Evolutionary conservation across 2,113 vertebrate species (phyloP), one percentile per base, ranked within the genome.

Genomic region (Delphinapterus leucas): DNA sequence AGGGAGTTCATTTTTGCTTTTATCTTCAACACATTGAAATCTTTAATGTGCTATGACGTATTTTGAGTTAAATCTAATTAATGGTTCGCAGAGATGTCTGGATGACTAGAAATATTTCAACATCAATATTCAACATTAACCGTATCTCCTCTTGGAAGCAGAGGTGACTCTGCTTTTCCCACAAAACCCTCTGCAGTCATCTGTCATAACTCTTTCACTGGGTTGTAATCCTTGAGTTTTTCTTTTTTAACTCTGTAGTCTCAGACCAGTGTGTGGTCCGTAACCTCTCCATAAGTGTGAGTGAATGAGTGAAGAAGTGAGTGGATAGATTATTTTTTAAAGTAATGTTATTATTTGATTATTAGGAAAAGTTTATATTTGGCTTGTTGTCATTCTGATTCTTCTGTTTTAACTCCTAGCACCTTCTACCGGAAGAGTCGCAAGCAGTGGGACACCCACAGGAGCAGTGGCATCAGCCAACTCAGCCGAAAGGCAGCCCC

Each of bases 341-440:
- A 61, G 11, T 53, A n/a, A 23, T 91, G 21, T 26, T 76, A 25
- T 82, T 17, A 53, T 81, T 84, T 80, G 44, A 11, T 74, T 80
- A 41, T 65, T 79, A 63, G 86, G 44, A 81, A 94, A 93, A 49
- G 49, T n/a, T 95, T 84, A 1, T 82, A 18, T 82, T 20, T 91
- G 76, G 1, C 23, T 33, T 85, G 58, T 68, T 63, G 36, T 93
- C 68, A 49, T 79, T 88, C 33, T 92, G 23, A 68, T 58, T 86
- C 47, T 67, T 61, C 36, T 90, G 8, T 80, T 88, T 93, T 74
- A 77, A 83, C 92, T 77, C 12, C 2, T 98, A 98, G 99, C 98
- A 53, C 98, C 99, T 55, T 99, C 98, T 87, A 99, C 99, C 60
- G 99, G 99, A 80, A 98, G 98, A 97, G 98, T 98, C 91, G 98